phyloP scores from a whole-genome alignment of 2,888 invertebrate genomes.

The Brachyptera risi region DNA sequence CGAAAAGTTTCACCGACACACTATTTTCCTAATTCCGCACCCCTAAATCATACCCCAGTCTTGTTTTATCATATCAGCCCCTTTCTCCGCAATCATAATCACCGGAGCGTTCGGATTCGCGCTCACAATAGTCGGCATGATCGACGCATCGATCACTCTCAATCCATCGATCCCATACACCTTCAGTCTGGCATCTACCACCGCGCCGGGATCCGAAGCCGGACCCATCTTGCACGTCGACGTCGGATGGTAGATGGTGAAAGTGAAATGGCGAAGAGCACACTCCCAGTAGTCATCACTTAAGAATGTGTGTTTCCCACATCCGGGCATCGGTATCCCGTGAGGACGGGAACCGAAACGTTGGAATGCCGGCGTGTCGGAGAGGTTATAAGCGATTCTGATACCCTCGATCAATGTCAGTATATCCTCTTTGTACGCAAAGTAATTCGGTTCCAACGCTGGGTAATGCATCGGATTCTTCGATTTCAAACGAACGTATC shows the following conservation, averaged over 20 bases:
- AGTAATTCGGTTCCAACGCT: constrained; percentile 87
- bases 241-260: constrained; percentile 78
- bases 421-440: constrained; percentile 75
- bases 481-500: constrained; percentile 78
- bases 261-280: constrained; percentile 73
- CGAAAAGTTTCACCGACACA: neutral
- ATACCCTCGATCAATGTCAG: constrained; percentile 70
- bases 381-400: constrained; percentile 50
- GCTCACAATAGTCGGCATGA: constrained; percentile 85
- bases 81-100: constrained; percentile 90
- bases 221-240: constrained; percentile 89
- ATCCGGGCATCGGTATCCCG: constrained; percentile 77
- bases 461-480: constrained; percentile 79
- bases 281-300: constrained; percentile 88
- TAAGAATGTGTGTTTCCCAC: constrained; percentile 64
- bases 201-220: constrained; percentile 65
- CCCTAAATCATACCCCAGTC: constrained; percentile 65
- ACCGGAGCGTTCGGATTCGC: constrained; percentile 88
- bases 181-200: constrained; percentile 71
- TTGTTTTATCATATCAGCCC: constrained; percentile 82
- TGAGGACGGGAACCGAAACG: constrained; percentile 75
- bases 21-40: no score
- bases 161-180: constrained; percentile 75
- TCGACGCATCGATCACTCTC: constrained; percentile 77
- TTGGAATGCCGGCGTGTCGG: constrained; percentile 74